phyloP scores from a whole-genome alignment of 2,113 vertebrate species.

The Pseudonaja textilis region DNA sequence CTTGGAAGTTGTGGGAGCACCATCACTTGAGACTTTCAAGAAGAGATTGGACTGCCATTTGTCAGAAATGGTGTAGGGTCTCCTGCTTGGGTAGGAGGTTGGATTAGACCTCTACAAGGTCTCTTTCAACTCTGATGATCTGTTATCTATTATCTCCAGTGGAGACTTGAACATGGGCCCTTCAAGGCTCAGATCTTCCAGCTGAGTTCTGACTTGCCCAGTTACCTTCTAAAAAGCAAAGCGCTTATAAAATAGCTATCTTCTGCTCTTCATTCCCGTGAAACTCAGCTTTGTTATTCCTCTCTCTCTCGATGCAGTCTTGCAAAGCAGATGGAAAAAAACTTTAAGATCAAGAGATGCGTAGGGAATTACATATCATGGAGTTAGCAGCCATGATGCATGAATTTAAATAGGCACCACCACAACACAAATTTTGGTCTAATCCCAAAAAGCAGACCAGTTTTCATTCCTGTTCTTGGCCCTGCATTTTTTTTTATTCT shows the following conservation, averaged over 20 bases:
- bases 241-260: neutral
- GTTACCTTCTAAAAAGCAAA: neutral
- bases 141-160: neutral
- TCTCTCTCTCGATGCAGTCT: neutral
- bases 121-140: too few relatives aligned
- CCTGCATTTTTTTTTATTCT: neutral
- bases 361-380: neutral
- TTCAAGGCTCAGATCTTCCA: neutral
- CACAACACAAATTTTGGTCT: neutral
- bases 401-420: neutral
- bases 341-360: neutral
- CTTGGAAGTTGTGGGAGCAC: too few relatives aligned
- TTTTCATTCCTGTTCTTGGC: neutral
- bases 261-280: neutral
- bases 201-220: neutral
- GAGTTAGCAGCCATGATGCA: neutral
- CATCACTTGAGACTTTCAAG: too few relatives aligned
- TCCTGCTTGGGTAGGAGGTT: too few relatives aligned
- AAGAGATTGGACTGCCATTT: too few relatives aligned
- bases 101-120: too few relatives aligned
- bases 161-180: neutral
- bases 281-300: neutral
- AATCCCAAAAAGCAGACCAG: neutral
- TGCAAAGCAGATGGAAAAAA: neutral
- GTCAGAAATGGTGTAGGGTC: too few relatives aligned